Conservation (phyloP, 2,113 vertebrate species). For the Callopanchax toddi region DNA sequence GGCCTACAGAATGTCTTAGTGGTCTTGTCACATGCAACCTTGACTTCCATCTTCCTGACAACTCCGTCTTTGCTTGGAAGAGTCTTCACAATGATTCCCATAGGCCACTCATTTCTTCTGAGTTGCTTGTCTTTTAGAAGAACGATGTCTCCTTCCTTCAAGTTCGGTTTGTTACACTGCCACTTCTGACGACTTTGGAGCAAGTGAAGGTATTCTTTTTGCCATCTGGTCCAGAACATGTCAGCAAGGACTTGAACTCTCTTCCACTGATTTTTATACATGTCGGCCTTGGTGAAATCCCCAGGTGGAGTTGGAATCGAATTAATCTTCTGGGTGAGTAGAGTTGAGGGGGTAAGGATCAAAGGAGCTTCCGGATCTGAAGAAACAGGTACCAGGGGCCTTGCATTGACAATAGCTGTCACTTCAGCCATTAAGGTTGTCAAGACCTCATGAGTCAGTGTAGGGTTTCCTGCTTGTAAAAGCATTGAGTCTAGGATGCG, state of each 20-base stretch:
- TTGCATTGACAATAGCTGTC: background rate
- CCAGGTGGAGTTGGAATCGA: background rate
- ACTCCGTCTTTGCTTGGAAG: background rate
- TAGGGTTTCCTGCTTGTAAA: background rate
- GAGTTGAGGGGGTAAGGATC: background rate
- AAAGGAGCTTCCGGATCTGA: background rate
- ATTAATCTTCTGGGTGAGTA: background rate
- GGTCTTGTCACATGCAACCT: background rate
- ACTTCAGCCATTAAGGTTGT: slow-evolving; percentile 3
- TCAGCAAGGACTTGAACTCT: background rate
- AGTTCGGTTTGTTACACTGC: background rate
- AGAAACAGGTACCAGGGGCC: background rate
- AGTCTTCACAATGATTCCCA: background rate
- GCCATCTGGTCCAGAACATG: background rate
- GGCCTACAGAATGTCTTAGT: background rate
- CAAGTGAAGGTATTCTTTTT: background rate
- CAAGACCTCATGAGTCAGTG: slow-evolving; percentile 4
- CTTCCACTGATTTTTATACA: slow-evolving; percentile 5
- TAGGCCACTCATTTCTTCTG: background rate
- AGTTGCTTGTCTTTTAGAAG: background rate
- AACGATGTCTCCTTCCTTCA: background rate
- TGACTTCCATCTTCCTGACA: background rate
- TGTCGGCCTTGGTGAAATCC: slow-evolving; percentile 3
- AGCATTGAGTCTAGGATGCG: slow-evolving; percentile 12
- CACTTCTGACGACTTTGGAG: background rate